Conservation (phyloP, 2,888 invertebrate genomes). For the Ecdyonurus torrentis region DNA sequence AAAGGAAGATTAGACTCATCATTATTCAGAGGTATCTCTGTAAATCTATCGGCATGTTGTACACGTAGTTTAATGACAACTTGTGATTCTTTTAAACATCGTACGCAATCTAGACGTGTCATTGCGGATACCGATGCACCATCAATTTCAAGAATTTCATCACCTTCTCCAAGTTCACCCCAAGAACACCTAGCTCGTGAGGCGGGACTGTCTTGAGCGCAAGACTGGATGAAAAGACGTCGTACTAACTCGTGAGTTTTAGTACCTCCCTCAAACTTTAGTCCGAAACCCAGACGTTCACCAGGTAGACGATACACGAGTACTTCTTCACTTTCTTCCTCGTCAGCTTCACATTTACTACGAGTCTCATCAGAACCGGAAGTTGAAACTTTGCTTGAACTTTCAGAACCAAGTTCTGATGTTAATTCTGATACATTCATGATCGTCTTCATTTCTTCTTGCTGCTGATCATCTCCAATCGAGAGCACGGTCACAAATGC, state of each 20-base stretch:
- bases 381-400: background rate
- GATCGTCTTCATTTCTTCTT: constrained; percentile 15
- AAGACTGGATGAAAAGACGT: constrained; percentile 72
- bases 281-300: constrained; percentile 75
- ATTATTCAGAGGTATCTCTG: background rate
- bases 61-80: constrained; percentile 62
- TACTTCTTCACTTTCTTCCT: constrained; percentile 41
- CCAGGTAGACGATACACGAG: constrained; percentile 73
- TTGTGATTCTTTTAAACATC: constrained; percentile 68
- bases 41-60: constrained; percentile 20
- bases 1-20: constrained; percentile 11
- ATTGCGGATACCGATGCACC: constrained; percentile 57
- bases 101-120: constrained; percentile 75
- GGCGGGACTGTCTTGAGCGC: constrained; percentile 74
- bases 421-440: background rate
- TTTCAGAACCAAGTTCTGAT: constrained; percentile 1
- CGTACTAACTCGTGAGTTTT: constrained; percentile 64
- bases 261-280: constrained; percentile 83
- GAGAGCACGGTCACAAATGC: constrained; percentile 27
- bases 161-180: constrained; percentile 71
- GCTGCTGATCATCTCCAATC: constrained; percentile 31
- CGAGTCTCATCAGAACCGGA: background rate
- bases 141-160: constrained; percentile 68
- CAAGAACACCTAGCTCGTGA: constrained; percentile 66
- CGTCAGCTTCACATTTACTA: constrained; percentile 1